phyloP scores from a whole-genome alignment of 2,888 invertebrate species.

The Platycnemis pennipes region DNA sequence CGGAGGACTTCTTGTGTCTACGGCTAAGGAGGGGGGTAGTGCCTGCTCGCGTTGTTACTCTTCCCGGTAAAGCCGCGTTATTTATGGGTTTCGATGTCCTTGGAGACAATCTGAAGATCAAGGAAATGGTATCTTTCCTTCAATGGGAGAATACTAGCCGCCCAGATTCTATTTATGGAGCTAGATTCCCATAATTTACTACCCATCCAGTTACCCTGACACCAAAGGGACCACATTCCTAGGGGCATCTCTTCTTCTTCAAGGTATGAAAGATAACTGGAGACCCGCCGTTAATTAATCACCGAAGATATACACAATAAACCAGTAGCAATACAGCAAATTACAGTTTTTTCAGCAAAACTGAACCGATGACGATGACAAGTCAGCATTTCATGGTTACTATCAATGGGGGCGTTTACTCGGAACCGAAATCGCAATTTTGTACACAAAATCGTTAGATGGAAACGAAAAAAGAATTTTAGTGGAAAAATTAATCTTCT shows the following conservation, averaged over 20 bases:
- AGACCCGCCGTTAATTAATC: background rate
- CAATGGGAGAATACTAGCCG: background rate
- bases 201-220: background rate
- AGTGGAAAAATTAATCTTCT: too few species aligned
- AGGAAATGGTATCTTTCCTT: background rate
- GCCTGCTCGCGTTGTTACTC: background rate
- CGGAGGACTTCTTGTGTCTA: background rate
- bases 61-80: background rate
- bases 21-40: background rate
- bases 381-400: too few species aligned
- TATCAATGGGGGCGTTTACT: too few species aligned
- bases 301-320: too few species aligned
- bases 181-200: background rate
- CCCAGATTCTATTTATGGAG: background rate
- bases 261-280: background rate
- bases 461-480: too few species aligned
- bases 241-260: background rate
- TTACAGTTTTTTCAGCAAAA: too few species aligned
- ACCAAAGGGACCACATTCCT: background rate
- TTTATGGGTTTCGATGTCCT: constrained; percentile 16
- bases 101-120: constrained; percentile 31
- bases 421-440: too few species aligned
- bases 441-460: too few species aligned
- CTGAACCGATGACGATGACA: too few species aligned
- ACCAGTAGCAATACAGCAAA: too few species aligned